phyloP scores from a whole-genome alignment of 1,140 invertebrate species.

The Penaeus vannamei region DNA sequence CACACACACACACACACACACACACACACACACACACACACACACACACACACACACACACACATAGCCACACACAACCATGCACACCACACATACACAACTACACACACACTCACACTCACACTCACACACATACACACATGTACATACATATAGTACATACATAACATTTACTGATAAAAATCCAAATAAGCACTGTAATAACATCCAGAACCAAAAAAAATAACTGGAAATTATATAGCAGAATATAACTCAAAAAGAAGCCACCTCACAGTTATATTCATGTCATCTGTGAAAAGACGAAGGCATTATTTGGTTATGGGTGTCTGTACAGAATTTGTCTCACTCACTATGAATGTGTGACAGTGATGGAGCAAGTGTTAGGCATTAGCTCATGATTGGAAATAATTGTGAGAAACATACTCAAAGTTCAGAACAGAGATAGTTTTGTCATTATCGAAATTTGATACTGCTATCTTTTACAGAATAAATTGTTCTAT shows the following conservation, averaged over 20 bases:
- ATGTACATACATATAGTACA: too few relatives aligned
- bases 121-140: neutral
- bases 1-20: too few relatives aligned
- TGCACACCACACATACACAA: neutral
- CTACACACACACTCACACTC: neutral
- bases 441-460: too few relatives aligned
- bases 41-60: neutral
- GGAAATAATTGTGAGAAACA: constrained; percentile 14
- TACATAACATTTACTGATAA: too few relatives aligned
- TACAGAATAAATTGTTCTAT: neutral
- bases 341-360: neutral
- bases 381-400: neutral
- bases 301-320: neutral
- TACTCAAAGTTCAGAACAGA: too few relatives aligned
- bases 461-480: neutral
- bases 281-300: neutral
- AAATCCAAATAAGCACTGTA: too few relatives aligned
- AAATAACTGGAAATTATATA: too few relatives aligned
- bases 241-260: too few relatives aligned
- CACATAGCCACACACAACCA: neutral
- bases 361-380: constrained; percentile 27
- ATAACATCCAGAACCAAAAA: too few relatives aligned
- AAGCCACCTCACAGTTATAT: too few relatives aligned
- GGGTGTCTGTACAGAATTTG: neutral
- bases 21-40: too few relatives aligned